These are phyloP conservation scores for Mystacides longicornis DNA, from an alignment of 2,888 invertebrate species.

Conservation along the genomic window DNA sequence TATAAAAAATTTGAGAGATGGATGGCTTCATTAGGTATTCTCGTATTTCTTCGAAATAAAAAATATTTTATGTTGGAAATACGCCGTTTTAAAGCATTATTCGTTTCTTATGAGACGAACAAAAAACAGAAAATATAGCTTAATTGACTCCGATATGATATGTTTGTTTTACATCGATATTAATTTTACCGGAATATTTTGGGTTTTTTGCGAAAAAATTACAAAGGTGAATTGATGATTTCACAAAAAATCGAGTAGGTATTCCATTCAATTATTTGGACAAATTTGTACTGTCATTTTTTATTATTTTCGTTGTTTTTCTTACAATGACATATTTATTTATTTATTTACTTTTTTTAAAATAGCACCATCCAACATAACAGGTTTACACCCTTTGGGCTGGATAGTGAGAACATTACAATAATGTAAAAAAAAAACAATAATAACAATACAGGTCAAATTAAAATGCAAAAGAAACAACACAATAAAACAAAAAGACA, in stretches of 20 bases:
- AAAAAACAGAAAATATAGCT: not conserved
- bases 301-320: too few relatives aligned
- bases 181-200: not conserved
- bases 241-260: not conserved
- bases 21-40: constrained; percentile 1
- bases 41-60: not conserved
- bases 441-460: too few relatives aligned
- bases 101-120: not conserved
- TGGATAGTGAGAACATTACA: too few relatives aligned
- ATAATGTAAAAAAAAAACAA: too few relatives aligned
- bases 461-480: too few relatives aligned
- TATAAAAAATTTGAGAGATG: constrained; percentile 1
- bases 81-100: not conserved
- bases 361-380: too few relatives aligned
- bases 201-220: not conserved
- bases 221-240: not conserved
- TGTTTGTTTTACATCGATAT: not conserved
- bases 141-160: not conserved
- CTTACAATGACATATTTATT: too few relatives aligned
- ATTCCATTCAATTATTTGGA: too few relatives aligned
- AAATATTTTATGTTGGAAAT: not conserved
- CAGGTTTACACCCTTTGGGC: too few relatives aligned
- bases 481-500: too few relatives aligned
- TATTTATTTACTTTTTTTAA: too few relatives aligned
- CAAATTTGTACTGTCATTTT: too few relatives aligned